Evolutionary conservation across 2,113 vertebrate genomes (phyloP), one percentile per base, ranked within the genome.

Genomic region (Neogobius melanostomus): DNA sequence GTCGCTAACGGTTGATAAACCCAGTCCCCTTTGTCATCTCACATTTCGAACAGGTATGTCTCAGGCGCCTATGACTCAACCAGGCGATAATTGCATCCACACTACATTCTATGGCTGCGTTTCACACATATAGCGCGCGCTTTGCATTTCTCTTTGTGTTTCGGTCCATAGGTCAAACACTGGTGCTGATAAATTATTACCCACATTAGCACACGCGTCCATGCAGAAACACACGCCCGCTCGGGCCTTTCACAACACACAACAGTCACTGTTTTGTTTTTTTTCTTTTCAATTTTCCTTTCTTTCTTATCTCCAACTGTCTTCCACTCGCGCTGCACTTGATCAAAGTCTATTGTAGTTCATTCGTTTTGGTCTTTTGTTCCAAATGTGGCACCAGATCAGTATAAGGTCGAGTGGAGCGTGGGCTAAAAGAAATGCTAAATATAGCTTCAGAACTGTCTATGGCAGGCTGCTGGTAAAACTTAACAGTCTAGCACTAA

Each of bases 401-500:
- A 51, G 50, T 77, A 11, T 77, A 11, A 56, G 62, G 36, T 28
- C 36, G 61, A 67, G 59, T 17, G 2, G 49, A 71, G 60, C 21
- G 56, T 66, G 50, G 64, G 68, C 66, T 76, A 62, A 57, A 77
- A 68, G 52, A 74, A 79, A 60, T 48, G 1, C 68, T 69, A 72
- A 79, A 79, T 75, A 73, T 75, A 72, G 54, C 71, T 56, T 60
- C 64, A 59, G 21, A 77, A 44, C 64, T 49, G 6, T 48, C 53
- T 76, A 36, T 57, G 47, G 72, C 46, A 68, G 71, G 76, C 59
- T 50, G 68, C 53, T 56, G 66, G 74, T 73, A 72, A 71, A 80
- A 71, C 47, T 61, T 48, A 70, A 50, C 42, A 43, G 1, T 42
- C 15, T 12, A 87, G 56, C 76, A n/a, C 57, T 11, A 17, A 75